A percentile compares a stretch with the other conserved stretches of the same genome.
phyloP scores from a whole-genome alignment of 1,140 invertebrate species.

The Batillaria attramentaria region DNA sequence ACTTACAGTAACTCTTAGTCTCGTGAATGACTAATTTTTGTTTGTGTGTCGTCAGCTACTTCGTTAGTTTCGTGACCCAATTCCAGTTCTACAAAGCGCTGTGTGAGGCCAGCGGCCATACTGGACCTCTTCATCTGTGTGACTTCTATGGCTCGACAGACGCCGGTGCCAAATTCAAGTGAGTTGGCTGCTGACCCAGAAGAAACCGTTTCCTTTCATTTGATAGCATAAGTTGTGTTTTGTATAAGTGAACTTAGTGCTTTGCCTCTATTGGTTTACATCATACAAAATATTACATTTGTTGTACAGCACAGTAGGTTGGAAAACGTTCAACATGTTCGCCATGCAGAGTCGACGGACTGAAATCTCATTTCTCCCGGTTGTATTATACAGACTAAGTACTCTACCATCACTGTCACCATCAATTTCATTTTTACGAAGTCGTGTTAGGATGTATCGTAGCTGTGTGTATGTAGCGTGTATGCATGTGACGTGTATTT shows the following conservation, averaged over 20 bases:
- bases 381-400: no score
- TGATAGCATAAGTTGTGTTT: background rate
- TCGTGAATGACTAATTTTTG: background rate
- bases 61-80: slow-evolving; percentile 90
- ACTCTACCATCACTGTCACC: no score
- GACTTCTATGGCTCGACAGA: slow-evolving; percentile 87
- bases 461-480: no score
- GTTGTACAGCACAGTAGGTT: background rate
- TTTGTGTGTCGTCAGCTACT: slow-evolving; percentile 87
- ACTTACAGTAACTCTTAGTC: background rate
- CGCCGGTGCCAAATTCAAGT: slow-evolving; percentile 77
- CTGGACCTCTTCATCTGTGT: slow-evolving; percentile 73
- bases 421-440: no score
- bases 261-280: background rate
- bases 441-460: no score
- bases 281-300: background rate
- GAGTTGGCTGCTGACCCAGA: slow-evolving; percentile 10
- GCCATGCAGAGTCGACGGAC: background rate
- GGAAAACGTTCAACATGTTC: background rate
- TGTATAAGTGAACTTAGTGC: background rate
- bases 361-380: no score
- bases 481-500: no score
- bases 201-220: background rate
- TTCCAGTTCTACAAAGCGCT: slow-evolving; percentile 91
- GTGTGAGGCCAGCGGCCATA: slow-evolving; percentile 84